Evolutionary conservation across 2,113 vertebrate species (phyloP), one percentile per base, ranked within the genome.

Genomic region (Peromyscus leucopus): DNA sequence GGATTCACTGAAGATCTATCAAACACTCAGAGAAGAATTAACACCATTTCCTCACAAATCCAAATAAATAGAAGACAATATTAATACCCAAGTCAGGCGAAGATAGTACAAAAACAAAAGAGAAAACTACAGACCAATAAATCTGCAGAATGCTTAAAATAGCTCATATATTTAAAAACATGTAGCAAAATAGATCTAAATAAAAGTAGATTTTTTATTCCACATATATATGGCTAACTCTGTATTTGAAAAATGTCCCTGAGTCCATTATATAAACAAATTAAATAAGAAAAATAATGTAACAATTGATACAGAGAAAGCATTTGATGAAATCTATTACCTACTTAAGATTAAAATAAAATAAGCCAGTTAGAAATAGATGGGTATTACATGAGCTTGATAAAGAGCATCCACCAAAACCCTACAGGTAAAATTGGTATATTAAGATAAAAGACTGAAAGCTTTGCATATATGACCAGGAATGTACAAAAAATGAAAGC

Each of bases 141-240:
- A 31, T 75, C 21, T 86, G 55, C 63, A 89, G 63, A 55, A 75
- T 9, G 72, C 55, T 72, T 65, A 75, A 72, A 75, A 90, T 82
- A 42, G 94, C 71, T 80, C n/a, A 90, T 59, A 85, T 36, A 79
- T 71, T 90, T 86, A 85, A 89, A 92, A 65, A 51, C 46, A 16
- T 8, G 67, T 31, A 92, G 75, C 21, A 90, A 94, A 82, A 19
- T 36, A 69, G 95, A 78, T 88, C 8, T 31, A 78, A 90, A 88
- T n/a, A 87, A 93, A 74, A 92, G 72, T 33, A 83, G 80, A 69
- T 48, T 48, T 93, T 59, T 85, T 97, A 79, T 93, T 84, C 46
- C 36, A 79, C 39, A 79, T 63, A 84, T 55, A 10, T 79, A 84
- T 91, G 46, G 39, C 4, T 94, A 86, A 84, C 17, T 87, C 61